Percentiles rank a stretch among this genome's conserved stretches.
phyloP scores from a whole-genome alignment of 2,888 invertebrate genomes.

The Zootermopsis nevadensis region DNA sequence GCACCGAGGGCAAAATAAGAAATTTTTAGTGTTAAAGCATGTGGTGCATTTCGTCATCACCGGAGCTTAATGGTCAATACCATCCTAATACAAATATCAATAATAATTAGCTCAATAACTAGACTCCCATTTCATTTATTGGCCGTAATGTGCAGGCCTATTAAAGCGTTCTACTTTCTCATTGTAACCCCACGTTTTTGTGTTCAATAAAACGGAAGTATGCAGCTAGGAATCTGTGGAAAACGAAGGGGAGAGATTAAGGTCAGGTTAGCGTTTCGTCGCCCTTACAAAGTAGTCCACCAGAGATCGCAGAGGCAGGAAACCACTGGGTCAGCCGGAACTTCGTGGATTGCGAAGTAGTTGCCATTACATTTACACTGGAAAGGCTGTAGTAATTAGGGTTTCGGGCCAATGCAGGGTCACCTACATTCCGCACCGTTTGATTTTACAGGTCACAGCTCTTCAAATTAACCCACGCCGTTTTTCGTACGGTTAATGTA shows the following conservation, averaged over 20 bases:
- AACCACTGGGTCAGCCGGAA: conserved; percentile 8
- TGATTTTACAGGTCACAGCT: conserved; percentile 26
- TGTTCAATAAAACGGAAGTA: too few relatives aligned
- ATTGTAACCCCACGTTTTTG: too few relatives aligned
- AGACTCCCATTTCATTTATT: too few relatives aligned
- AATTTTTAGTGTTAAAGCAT: too few relatives aligned
- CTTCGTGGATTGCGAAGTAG: background rate
- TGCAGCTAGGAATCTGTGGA: background rate
- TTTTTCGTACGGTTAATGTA: background rate
- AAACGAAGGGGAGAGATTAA: background rate
- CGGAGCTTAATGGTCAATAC: too few relatives aligned
- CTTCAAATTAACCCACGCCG: background rate
- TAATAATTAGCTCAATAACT: too few relatives aligned
- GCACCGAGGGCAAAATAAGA: too few relatives aligned
- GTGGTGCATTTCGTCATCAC: too few relatives aligned
- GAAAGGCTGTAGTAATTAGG: background rate
- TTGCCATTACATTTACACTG: background rate
- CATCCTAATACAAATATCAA: too few relatives aligned
- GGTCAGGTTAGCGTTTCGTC: conserved; percentile 3
- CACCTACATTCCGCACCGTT: conserved; percentile 44
- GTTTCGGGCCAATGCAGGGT: conserved; percentile 41
- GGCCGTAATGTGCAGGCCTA: too few relatives aligned
- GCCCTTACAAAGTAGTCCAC: background rate
- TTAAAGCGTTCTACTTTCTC: too few relatives aligned
- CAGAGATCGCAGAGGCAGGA: background rate